These are phyloP conservation scores for Oncorhynchus keta DNA, from an alignment of 2,113 vertebrate genomes.

Conservation along the genomic window DNA sequence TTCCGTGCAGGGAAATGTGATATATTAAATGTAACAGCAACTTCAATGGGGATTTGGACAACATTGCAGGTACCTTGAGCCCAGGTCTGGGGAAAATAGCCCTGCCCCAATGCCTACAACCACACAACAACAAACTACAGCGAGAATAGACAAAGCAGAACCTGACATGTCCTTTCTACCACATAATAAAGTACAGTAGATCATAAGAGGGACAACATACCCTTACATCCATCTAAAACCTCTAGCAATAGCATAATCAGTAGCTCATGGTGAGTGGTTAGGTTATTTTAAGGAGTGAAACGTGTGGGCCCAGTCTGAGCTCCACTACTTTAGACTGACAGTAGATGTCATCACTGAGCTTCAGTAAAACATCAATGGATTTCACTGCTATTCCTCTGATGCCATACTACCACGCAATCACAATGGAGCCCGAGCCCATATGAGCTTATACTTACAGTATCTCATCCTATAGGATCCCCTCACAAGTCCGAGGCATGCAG, in stretches of 20 bases:
- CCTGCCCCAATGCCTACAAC: no score
- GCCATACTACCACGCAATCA: no score
- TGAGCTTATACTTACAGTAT: no score
- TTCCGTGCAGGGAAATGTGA: background rate
- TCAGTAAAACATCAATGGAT: background rate
- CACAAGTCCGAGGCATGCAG: no score
- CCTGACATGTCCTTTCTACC: no score
- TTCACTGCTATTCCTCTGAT: background rate
- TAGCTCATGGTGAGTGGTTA: background rate
- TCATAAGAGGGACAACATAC: background rate
- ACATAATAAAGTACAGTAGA: background rate
- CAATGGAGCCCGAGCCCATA: no score
- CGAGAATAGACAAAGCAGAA: background rate
- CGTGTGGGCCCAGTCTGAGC: background rate
- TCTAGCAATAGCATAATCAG: background rate
- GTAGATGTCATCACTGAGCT: conserved; percentile 54
- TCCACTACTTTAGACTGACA: conserved; percentile 22
- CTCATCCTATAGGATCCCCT: no score
- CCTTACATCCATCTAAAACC: background rate
- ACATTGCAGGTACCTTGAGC: background rate
- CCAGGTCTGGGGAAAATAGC: background rate
- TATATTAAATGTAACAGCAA: background rate
- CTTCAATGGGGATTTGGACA: background rate
- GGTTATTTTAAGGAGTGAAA: no score
- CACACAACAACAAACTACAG: no score